Conservation (phyloP, 2,797 vertebrate genomes). For the Rhodeus uyekii region DNA sequence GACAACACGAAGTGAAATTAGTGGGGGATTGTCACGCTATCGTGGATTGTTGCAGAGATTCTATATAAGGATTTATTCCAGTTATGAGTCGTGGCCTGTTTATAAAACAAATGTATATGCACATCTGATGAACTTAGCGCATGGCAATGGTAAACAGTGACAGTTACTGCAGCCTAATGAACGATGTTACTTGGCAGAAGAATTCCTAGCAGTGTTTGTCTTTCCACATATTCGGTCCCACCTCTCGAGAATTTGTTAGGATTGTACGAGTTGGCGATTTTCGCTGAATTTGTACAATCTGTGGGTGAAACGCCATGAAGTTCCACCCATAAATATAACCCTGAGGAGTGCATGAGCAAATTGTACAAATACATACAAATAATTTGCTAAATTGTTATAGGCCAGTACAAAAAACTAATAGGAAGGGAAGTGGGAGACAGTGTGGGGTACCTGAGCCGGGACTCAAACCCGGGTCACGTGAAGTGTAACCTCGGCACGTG, state of each 20-base stretch:
- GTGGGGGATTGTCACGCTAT: neutral
- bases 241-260: neutral
- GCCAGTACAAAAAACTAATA: too few species aligned
- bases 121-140: neutral
- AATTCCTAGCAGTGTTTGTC: neutral
- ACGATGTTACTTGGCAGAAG: neutral
- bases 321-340: neutral
- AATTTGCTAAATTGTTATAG: neutral
- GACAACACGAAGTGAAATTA: neutral
- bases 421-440: too few species aligned
- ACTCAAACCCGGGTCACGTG: too few species aligned
- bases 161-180: neutral
- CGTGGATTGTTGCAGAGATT: neutral
- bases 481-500: too few species aligned
- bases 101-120: slow-evolving; percentile 1
- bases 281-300: too few species aligned
- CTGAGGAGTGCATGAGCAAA: too few species aligned
- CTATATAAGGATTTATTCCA: neutral
- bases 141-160: neutral
- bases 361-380: neutral
- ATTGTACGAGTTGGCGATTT: too few species aligned
- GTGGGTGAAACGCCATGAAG: neutral
- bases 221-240: neutral
- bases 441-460: too few species aligned
- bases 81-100: neutral